A percentile compares a stretch with the other conserved stretches of the same genome.
Conservation (phyloP, 2,797 vertebrate species). For the Tamandua tetradactyla region DNA sequence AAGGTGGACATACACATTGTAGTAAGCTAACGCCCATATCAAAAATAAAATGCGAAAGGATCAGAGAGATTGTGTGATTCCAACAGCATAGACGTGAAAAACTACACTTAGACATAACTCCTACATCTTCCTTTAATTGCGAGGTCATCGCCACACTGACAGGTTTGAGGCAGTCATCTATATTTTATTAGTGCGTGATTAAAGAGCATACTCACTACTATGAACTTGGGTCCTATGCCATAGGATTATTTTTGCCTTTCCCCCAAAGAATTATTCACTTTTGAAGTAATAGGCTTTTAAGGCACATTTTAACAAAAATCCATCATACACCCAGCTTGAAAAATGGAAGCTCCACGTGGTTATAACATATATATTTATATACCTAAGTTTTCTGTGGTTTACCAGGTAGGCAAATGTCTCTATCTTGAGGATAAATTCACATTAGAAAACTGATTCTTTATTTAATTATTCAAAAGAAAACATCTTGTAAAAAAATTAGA, state of each 20-base stretch:
- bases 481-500: conserved; percentile 36
- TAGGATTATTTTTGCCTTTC: conserved; percentile 53
- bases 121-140: conserved; percentile 38
- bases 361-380: conserved; percentile 43
- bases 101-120: background rate
- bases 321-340: conserved; percentile 61
- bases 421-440: conserved; percentile 23
- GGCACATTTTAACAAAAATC: conserved; percentile 77
- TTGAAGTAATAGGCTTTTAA: conserved; percentile 75
- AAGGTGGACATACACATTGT: background rate
- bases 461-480: conserved; percentile 52
- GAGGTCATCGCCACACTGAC: conserved; percentile 37
- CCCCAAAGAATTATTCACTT: conserved; percentile 63
- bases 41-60: conserved; percentile 52
- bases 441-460: conserved; percentile 54
- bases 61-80: background rate
- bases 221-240: conserved; percentile 7
- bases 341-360: conserved; percentile 52
- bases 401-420: conserved; percentile 8
- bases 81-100: conserved; percentile 39
- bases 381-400: conserved; percentile 32
- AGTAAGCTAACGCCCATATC: background rate
- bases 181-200: background rate
- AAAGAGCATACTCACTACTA: conserved; percentile 18
- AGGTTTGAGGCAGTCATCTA: conserved; percentile 47